Percentiles rank a stretch among this genome's conserved stretches.
phyloP scores from a whole-genome alignment of 2,113 vertebrate species.

The Dermatemys mawii region DNA sequence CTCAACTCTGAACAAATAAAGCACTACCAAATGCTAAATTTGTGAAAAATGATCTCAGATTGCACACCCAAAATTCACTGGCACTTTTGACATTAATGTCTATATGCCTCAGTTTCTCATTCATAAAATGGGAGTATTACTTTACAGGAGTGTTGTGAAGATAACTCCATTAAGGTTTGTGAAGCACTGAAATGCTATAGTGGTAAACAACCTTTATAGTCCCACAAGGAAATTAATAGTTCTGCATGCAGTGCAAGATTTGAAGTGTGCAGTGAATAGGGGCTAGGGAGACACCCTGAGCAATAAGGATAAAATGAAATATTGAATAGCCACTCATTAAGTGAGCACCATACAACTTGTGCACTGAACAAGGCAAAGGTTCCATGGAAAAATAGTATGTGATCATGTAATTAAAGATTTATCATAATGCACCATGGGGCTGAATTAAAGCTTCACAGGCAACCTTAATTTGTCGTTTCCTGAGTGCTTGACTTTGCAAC shows the following conservation, averaged over 20 bases:
- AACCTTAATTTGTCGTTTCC: not conserved
- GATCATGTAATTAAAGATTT: slow-evolving; percentile 64
- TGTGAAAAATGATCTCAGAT: too few relatives aligned
- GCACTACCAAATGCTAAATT: too few relatives aligned
- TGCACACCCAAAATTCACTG: too few relatives aligned
- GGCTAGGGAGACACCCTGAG: not conserved
- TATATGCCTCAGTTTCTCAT: too few relatives aligned
- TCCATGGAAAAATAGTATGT: slow-evolving; percentile 68
- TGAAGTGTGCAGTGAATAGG: slow-evolving; percentile 37
- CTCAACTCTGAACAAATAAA: too few relatives aligned
- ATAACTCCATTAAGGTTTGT: slow-evolving; percentile 15
- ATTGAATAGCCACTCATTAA: slow-evolving; percentile 59
- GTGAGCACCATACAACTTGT: slow-evolving; percentile 67
- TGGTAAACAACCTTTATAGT: slow-evolving; percentile 52
- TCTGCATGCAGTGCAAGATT: slow-evolving; percentile 9
- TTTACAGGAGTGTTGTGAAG: not conserved
- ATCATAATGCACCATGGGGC: slow-evolving; percentile 1
- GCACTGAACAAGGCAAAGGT: slow-evolving; percentile 57
- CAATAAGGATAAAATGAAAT: slow-evolving; percentile 47
- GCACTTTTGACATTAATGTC: too few relatives aligned
- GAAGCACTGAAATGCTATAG: slow-evolving; percentile 53
- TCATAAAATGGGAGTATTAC: not conserved
- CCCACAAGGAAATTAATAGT: not conserved
- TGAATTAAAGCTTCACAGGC: not conserved
- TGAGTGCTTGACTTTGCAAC: not conserved